Percentiles rank a stretch among this genome's conserved stretches.
phyloP scores from a whole-genome alignment of 2,113 vertebrate genomes.

The Athene cunicularia region DNA sequence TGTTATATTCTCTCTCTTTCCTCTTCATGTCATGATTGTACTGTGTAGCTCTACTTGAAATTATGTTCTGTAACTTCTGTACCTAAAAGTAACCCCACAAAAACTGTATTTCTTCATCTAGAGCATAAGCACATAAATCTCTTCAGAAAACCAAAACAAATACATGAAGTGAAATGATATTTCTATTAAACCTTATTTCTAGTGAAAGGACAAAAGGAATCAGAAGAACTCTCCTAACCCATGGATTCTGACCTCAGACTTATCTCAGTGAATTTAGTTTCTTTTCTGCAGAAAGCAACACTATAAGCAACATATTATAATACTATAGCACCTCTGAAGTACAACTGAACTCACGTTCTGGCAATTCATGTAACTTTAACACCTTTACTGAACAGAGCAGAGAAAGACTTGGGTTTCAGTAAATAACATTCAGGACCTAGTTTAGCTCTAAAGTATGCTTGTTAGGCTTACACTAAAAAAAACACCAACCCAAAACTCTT shows the following conservation, averaged over 20 bases:
- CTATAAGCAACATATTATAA: background rate
- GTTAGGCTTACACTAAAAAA: background rate
- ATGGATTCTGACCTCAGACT: background rate
- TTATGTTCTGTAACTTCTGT: conserved; percentile 93
- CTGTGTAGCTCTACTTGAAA: conserved; percentile 92
- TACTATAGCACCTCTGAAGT: background rate
- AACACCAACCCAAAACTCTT: background rate
- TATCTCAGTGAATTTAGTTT: background rate
- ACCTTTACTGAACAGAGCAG: background rate
- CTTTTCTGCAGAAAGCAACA: background rate
- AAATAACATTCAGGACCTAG: background rate
- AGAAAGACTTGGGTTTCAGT: background rate
- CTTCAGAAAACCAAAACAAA: background rate
- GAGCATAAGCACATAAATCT: background rate
- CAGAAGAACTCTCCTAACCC: background rate
- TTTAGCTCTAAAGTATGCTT: background rate
- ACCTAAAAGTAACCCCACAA: conserved; percentile 75
- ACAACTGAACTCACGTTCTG: background rate
- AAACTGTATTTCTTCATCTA: background rate
- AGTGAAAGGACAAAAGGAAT: background rate
- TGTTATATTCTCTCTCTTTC: conserved; percentile 91
- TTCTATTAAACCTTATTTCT: background rate
- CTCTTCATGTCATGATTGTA: conserved; percentile 96
- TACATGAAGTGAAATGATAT: background rate
- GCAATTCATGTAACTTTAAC: background rate